Base-by-base conservation (phyloP, 2,888 invertebrate genomes). In the Lepeophtheirus nordmannii region DNA sequence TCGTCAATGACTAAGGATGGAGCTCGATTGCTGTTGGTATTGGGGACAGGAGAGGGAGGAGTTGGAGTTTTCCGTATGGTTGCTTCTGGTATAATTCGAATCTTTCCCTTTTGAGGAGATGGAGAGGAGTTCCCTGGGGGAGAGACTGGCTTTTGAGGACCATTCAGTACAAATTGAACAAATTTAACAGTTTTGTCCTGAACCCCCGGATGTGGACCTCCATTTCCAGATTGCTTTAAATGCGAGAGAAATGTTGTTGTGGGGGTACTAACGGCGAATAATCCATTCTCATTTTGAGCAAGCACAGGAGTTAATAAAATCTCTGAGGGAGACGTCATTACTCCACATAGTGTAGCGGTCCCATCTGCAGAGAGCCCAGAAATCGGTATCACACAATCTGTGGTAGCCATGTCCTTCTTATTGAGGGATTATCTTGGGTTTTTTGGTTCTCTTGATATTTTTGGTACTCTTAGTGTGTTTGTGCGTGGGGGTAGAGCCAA, bases 351-450 rank as follows among this genome's bases (percentile, higher is more conserved):
- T 3, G 53, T 46, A 5, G 53, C 53, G 5, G 53, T 46, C 8
- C 53, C 53, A 17, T 46, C 53, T 3, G 53, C 53, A 5, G 53
- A 46, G 53, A 46, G 53, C 8, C 53, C 53, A 17, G 53, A 46
- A 46, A 46, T 46, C n/a, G 53, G 53, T 46, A 46, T 46, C 53
- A 46, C 53, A 46, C 53, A 46, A 17, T 46, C 53, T 17, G 53
- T 46, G 53, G 53, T 46, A 17, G 53, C 53, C 53, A 46, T 46
- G 8, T 14, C 8, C 30, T 30, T 30, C n/a, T n/a, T n/a, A n/a
- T n/a, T n/a, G n/a, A n/a, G n/a, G 30, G 2, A 30, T 30, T 30
- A 30, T 7, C 30, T 30, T 30, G 30, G 30, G 7, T 5, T 7
- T 30, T 30, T 30, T 30, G 30, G 30, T 30, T 30, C 30, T 5